A percentile compares a stretch with the other conserved stretches of the same genome.
These are phyloP conservation scores for Agapornis canus DNA, from an alignment of 2,797 vertebrate species.

Conservation along the genomic window DNA sequence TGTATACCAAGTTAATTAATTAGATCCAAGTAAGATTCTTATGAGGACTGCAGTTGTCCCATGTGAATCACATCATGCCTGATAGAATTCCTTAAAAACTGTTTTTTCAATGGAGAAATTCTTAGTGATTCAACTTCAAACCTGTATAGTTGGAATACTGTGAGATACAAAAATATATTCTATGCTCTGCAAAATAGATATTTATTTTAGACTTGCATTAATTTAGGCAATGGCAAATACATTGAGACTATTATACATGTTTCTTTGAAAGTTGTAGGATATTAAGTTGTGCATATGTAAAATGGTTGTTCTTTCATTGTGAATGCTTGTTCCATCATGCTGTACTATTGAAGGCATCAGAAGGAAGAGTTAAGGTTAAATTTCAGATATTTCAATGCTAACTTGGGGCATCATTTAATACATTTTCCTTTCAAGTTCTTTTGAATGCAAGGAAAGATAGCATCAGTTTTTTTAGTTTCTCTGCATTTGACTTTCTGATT, in stretches of 20 bases:
- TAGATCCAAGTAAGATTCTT: neutral
- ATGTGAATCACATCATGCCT: neutral
- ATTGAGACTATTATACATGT: rapidly evolving
- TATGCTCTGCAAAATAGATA: neutral
- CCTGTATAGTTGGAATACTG: neutral
- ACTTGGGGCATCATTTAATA: neutral
- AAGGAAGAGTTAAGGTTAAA: neutral
- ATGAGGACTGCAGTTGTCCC: neutral
- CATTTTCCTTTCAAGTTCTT: neutral
- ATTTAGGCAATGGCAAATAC: neutral
- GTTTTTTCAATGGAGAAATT: neutral
- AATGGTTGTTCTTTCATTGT: neutral
- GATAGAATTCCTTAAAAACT: neutral
- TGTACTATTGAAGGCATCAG: neutral
- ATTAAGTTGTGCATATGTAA: neutral
- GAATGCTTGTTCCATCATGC: neutral
- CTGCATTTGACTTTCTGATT: neutral
- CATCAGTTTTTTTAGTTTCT: neutral
- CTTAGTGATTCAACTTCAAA: neutral
- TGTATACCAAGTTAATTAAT: neutral
- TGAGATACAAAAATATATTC: neutral
- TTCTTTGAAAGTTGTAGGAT: neutral
- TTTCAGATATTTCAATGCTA: neutral
- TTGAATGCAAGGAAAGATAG: neutral
- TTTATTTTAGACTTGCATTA: neutral